phyloP scores from a whole-genome alignment of 2,888 invertebrate genomes.

The Hirtodrosophila trivittata region DNA sequence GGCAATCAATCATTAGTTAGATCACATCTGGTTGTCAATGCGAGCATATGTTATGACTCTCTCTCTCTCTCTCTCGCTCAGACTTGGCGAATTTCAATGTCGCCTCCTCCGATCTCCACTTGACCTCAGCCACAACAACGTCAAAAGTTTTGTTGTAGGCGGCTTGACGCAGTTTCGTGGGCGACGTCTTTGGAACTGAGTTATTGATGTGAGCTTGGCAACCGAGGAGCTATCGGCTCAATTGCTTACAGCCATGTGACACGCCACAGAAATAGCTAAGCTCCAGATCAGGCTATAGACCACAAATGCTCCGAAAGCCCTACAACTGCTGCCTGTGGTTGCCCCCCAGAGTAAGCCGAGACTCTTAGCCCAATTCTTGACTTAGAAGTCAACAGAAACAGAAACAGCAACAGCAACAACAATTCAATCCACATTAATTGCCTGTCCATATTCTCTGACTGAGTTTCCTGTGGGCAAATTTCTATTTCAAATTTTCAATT shows the following conservation, averaged over 20 bases:
- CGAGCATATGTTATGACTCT: constrained; percentile 4
- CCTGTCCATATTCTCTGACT: constrained; percentile 22
- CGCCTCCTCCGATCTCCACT: constrained; percentile 51
- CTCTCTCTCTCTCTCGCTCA: background rate
- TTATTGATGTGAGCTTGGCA: constrained; percentile 35
- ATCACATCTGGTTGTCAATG: constrained; percentile 47
- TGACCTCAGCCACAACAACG: constrained; percentile 42
- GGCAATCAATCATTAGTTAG: constrained; percentile 38
- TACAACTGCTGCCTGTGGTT: constrained; percentile 37
- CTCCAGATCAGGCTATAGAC: constrained; percentile 17
- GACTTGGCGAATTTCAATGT: constrained; percentile 59
- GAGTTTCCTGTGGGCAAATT: constrained; percentile 58
- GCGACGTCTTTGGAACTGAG: constrained; percentile 40
- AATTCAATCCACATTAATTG: constrained; percentile 31
- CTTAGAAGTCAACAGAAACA: background rate
- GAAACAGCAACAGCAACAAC: too few species aligned
- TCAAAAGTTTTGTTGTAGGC: constrained; percentile 31
- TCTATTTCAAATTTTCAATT: constrained; percentile 47
- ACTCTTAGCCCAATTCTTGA: constrained; percentile 27
- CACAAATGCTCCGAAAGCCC: constrained; percentile 32
- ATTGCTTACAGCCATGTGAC: constrained; percentile 71
- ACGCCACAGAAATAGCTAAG: constrained; percentile 42
- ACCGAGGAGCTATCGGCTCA: constrained; percentile 40
- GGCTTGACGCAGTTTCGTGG: constrained; percentile 36
- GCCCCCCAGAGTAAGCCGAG: constrained; percentile 24